These are phyloP conservation scores for Anguilla pacifica DNA, from an alignment of 2,797 vertebrate species.

Conservation along the genomic window DNA sequence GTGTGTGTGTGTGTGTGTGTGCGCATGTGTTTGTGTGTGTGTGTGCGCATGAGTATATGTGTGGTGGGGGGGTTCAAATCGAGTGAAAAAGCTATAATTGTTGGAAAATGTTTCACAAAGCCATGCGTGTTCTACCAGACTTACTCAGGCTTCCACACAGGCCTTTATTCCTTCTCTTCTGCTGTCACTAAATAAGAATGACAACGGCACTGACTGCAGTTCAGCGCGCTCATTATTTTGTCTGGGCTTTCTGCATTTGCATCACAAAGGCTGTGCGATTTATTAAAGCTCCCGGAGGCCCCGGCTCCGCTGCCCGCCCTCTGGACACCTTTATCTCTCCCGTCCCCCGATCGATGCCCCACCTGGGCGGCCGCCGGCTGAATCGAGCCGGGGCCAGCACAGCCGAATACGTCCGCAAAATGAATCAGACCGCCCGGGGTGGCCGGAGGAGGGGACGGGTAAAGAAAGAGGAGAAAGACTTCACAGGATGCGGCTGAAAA, in stretches of 20 bases:
- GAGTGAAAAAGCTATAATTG: neutral
- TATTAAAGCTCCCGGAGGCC: neutral
- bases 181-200: neutral
- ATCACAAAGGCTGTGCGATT: conserved; percentile 1
- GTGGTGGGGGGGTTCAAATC: neutral
- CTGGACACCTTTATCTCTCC: conserved; percentile 10
- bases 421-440: conserved; percentile 55
- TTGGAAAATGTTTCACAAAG: neutral
- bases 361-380: neutral
- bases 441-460: conserved; percentile 44
- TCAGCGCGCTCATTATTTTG: conserved; percentile 4
- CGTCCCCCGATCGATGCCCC: neutral
- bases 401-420: neutral
- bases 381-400: neutral
- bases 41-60: neutral
- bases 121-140: neutral
- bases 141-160: neutral
- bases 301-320: neutral
- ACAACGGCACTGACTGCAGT: neutral
- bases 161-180: neutral
- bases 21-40: neutral
- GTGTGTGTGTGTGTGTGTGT: neutral
- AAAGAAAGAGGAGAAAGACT: conserved; percentile 38
- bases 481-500: conserved; percentile 52
- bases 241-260: neutral